phyloP scores from a whole-genome alignment of 2,113 vertebrate species.

The Rhabdomys dilectus region DNA sequence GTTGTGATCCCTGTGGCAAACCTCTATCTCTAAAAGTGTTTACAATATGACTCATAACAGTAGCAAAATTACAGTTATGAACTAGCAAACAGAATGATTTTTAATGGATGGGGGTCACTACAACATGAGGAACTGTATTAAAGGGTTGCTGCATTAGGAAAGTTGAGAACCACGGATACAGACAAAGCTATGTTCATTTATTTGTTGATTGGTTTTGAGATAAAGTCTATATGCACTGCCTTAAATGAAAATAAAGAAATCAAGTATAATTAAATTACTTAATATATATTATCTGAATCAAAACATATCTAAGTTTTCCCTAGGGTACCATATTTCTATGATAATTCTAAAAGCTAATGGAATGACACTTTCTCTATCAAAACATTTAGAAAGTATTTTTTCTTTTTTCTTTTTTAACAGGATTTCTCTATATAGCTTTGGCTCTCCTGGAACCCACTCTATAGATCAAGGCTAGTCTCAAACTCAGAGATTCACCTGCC shows the following conservation, averaged over 20 bases:
- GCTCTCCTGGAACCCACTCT: neutral
- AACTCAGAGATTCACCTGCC: neutral
- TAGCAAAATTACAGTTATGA: neutral
- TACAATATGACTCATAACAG: too few relatives aligned
- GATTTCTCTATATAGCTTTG: neutral
- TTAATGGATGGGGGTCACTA: too few relatives aligned
- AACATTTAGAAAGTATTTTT: conserved; percentile 48
- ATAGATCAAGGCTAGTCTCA: neutral
- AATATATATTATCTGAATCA: neutral
- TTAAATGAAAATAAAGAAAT: neutral
- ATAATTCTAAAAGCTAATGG: neutral
- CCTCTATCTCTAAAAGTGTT: neutral
- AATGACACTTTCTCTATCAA: neutral
- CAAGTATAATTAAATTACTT: neutral
- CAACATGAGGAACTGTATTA: neutral
- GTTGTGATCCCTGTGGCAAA: neutral
- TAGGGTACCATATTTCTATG: neutral
- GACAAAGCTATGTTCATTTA: neutral
- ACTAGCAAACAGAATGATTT: neutral
- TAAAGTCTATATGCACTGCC: neutral
- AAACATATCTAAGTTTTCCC: neutral
- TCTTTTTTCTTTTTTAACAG: neutral
- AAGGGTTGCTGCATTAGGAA: neutral
- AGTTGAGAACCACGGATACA: neutral
- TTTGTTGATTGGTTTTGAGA: neutral